Evolutionary conservation across 2,113 vertebrate genomes (phyloP), one percentile per base, ranked within the genome.

Genomic region (Xenus cinereus): DNA sequence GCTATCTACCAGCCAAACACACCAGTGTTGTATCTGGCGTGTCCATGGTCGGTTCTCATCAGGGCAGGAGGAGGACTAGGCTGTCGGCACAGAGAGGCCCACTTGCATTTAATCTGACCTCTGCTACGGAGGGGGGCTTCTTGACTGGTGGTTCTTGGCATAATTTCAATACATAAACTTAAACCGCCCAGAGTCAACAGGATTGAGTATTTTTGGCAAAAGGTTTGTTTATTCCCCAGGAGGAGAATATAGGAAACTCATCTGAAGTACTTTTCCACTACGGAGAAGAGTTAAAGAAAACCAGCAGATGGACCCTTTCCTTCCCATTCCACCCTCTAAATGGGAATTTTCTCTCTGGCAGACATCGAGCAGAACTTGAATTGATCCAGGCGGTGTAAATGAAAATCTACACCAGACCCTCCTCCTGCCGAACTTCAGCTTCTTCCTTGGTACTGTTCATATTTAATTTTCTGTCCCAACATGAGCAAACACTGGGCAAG

Each of bases 171-270:
- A 35, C 8, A 37, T 37, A 82, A 95, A 92, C 50, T 91, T 60
- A 81, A 92, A 87, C 43, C 1, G 7, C 88, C 82, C 74, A 18
- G 64, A 92, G 93, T 76, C 86, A 94, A 94, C 4, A 28, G 59
- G 66, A 33, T 73, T 2, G 43, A 86, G 81, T 23, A 5, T 66
- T 78, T 91, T 50, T 95, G 88, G 91, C 90, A 91, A 64, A 74
- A 82, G 76, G 26, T 81, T 77, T 96, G 91, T 89, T 98, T 96
- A 95, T 85, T 81, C 91, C 88, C 72, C 71, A 72, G 56, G 62
- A 84, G 74, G 4, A 66, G 59, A 67, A 79, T 71, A 76, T 53
- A 74, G 78, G 77, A 69, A 84, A 89, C 67, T 79, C 53, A 78
- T 84, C 60, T 39, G 6, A 45, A 63, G 51, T 72, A 63, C 77